Evolutionary conservation across 2,113 vertebrate genomes (phyloP).

Genomic region (Polyodon spathula): DNA sequence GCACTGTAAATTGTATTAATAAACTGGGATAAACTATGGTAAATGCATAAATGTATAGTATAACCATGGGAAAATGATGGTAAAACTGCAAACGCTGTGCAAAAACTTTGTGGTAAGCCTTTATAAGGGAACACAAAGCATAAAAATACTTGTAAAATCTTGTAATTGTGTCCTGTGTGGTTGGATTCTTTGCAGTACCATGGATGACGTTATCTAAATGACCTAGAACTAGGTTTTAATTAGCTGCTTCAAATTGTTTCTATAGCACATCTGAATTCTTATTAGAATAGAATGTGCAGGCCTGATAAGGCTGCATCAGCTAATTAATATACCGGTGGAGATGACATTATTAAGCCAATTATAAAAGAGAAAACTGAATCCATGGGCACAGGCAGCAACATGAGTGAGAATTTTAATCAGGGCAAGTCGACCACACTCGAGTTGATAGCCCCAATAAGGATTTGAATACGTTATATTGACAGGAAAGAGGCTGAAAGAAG

Average conservation of each 20-base stretch:
- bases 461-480: background rate
- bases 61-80: too few relatives aligned
- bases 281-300: background rate
- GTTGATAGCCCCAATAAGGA: too few relatives aligned
- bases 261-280: slow-evolving; percentile 1
- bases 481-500: background rate
- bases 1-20: too few relatives aligned
- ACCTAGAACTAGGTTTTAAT: slow-evolving; percentile 3
- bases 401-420: background rate
- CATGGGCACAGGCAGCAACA: background rate
- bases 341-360: background rate
- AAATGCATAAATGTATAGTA: background rate
- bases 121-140: background rate
- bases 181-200: background rate
- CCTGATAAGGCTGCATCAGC: background rate
- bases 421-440: background rate
- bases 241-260: slow-evolving; percentile 1
- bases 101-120: too few relatives aligned
- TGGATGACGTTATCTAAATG: background rate
- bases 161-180: background rate
- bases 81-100: too few relatives aligned
- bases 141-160: background rate
- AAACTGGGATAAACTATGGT: too few relatives aligned
- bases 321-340: background rate
- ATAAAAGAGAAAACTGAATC: background rate